Conservation (phyloP, 1,140 invertebrate genomes). For the Lepidurus couesii region DNA sequence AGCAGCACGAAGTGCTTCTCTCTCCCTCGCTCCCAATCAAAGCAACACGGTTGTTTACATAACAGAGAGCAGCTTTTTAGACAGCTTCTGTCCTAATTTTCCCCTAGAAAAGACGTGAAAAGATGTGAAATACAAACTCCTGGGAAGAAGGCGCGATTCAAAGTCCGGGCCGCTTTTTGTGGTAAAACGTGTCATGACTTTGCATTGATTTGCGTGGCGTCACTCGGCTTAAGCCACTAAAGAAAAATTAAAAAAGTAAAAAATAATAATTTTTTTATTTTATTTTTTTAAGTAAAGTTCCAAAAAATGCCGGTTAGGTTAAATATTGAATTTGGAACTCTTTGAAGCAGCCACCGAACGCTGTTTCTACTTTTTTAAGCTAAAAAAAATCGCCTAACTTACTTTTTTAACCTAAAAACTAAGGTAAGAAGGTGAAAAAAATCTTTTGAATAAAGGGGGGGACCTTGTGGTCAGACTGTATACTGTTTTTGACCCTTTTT, state of each 20-base stretch:
- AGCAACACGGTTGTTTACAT: not conserved
- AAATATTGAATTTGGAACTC: not conserved
- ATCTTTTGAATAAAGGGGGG: too few relatives aligned
- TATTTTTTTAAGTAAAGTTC: too few relatives aligned
- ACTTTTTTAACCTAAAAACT: too few relatives aligned
- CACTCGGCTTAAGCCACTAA: not conserved
- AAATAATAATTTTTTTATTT: too few relatives aligned
- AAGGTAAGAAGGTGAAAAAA: too few relatives aligned
- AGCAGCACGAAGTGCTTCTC: not conserved
- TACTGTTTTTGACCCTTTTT: too few relatives aligned
- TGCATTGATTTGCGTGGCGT: not conserved
- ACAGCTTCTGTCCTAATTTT: conserved; percentile 19
- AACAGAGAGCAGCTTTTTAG: not conserved
- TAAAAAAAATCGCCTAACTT: not conserved
- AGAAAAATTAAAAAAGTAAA: not conserved
- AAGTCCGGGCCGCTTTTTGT: not conserved
- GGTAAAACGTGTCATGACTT: conserved; percentile 1
- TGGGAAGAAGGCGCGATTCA: not conserved
- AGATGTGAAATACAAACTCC: not conserved
- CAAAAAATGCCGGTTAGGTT: not conserved
- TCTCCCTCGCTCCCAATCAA: not conserved
- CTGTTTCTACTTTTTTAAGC: not conserved
- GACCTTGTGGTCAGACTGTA: too few relatives aligned
- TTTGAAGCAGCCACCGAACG: not conserved
- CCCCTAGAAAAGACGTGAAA: not conserved